Evolutionary conservation across 2,888 invertebrate genomes (phyloP).

Genomic region (Empis livida): DNA sequence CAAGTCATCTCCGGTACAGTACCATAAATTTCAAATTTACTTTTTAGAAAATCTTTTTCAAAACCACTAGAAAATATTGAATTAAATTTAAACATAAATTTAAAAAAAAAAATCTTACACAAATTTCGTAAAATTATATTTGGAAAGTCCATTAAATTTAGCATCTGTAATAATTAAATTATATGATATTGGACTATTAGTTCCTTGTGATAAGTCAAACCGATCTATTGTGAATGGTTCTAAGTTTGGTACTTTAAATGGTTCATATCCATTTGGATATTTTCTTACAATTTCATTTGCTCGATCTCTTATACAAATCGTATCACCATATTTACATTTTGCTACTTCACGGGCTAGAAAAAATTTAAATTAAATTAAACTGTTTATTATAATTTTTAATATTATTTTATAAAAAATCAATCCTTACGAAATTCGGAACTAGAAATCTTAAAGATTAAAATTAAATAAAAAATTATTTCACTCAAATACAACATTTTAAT

Average conservation of each 20-base stretch:
- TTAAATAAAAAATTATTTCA: no score
- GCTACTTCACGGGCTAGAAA: constrained; percentile 16
- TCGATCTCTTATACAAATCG: constrained; percentile 16
- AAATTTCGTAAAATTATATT: constrained; percentile 13
- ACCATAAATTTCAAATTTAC: constrained; percentile 11
- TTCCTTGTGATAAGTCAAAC: constrained; percentile 12
- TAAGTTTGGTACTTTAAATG: constrained; percentile 17
- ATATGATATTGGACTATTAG: constrained; percentile 15
- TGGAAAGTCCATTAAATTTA: constrained; percentile 17
- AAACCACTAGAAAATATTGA: constrained; percentile 7
- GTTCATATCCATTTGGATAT: constrained; percentile 20
- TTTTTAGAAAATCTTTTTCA: constrained; percentile 4
- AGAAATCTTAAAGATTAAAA: no score
- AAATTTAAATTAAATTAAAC: no score
- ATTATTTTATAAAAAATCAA: neutral
- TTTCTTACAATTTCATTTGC: constrained; percentile 16
- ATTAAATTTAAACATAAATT: neutral
- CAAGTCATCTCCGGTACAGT: constrained; percentile 10
- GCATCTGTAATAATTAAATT: constrained; percentile 17
- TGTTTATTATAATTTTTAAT: no score
- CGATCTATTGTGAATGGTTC: constrained; percentile 15
- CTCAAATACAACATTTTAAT: no score
- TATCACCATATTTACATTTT: constrained; percentile 20
- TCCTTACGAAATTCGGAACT: no score
- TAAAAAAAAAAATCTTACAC: constrained; percentile 4